Evolutionary conservation across 2,797 vertebrate species (phyloP).

Genomic region (Tiaroga cobitis): DNA sequence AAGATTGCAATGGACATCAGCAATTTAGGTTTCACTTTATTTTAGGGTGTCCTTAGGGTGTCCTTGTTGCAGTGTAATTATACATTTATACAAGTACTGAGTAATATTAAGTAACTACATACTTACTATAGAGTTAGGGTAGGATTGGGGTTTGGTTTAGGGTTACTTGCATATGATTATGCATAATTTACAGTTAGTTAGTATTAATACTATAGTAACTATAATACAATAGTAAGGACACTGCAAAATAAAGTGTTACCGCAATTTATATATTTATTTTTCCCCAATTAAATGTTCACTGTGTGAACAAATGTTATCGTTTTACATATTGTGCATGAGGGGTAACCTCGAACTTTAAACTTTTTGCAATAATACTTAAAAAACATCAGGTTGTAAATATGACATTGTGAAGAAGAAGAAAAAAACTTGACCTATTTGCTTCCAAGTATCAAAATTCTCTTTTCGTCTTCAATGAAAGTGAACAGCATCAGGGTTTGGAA

Average conservation of each 20-base stretch:
- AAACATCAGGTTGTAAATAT: background rate
- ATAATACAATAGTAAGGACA: background rate
- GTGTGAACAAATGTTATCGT: background rate
- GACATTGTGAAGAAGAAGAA: background rate
- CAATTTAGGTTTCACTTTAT: background rate
- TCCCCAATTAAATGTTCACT: background rate
- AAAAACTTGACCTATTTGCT: background rate
- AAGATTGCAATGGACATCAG: background rate
- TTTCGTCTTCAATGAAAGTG: background rate
- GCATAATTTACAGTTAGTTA: background rate
- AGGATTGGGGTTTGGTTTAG: background rate
- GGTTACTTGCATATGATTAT: background rate
- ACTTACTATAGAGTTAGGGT: too few species aligned
- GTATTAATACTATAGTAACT: background rate
- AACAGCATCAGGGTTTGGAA: background rate
- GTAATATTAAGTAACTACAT: background rate
- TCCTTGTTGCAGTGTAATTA: background rate
- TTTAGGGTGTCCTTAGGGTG: background rate
- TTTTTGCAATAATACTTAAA: too few species aligned
- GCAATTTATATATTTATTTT: background rate
- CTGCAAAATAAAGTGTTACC: background rate
- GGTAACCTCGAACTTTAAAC: too few species aligned
- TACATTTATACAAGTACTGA: too few species aligned
- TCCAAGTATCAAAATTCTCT: background rate
- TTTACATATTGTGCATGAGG: background rate